These are phyloP conservation scores for Hippocampus zosterae DNA, from an alignment of 2,113 vertebrate genomes.

Conservation along the genomic window DNA sequence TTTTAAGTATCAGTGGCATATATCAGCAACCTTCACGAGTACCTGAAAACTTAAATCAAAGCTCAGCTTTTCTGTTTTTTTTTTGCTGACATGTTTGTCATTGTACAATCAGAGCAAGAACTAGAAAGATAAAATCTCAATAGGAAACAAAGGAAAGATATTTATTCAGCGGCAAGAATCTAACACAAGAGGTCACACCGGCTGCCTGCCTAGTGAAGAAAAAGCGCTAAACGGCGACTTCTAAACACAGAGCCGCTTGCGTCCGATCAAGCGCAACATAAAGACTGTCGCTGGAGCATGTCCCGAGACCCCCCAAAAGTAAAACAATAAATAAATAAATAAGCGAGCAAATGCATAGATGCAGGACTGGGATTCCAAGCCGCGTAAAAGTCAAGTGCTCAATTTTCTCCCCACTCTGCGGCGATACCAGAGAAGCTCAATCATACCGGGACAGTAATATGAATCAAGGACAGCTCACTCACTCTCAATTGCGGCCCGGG, in stretches of 20 bases:
- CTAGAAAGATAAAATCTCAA: no score
- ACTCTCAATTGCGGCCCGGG: conserved; percentile 74
- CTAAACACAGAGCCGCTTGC: conserved; percentile 21
- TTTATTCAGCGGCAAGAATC: background rate
- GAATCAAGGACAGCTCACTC: conserved; percentile 80
- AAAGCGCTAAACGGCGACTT: conserved; percentile 22
- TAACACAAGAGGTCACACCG: background rate
- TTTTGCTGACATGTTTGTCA: no score
- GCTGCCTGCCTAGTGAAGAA: background rate
- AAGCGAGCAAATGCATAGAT: conserved; percentile 63
- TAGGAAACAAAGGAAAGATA: background rate
- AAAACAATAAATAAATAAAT: conserved; percentile 37
- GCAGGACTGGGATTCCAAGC: conserved; percentile 60
- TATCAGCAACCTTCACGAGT: no score
- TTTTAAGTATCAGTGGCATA: no score
- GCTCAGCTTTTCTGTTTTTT: background rate
- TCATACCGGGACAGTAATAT: conserved; percentile 74
- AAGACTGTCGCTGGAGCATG: conserved; percentile 47
- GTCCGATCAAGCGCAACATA: conserved; percentile 47
- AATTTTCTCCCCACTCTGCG: conserved; percentile 69
- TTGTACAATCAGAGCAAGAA: no score
- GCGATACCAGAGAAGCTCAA: conserved; percentile 73
- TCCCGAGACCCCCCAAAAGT: conserved; percentile 16
- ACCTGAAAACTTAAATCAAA: background rate
- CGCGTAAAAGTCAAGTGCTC: conserved; percentile 71